A percentile compares a stretch with the other conserved stretches of the same genome.
Conservation (phyloP, 1,140 invertebrate species). For the Calycopis cecrops region DNA sequence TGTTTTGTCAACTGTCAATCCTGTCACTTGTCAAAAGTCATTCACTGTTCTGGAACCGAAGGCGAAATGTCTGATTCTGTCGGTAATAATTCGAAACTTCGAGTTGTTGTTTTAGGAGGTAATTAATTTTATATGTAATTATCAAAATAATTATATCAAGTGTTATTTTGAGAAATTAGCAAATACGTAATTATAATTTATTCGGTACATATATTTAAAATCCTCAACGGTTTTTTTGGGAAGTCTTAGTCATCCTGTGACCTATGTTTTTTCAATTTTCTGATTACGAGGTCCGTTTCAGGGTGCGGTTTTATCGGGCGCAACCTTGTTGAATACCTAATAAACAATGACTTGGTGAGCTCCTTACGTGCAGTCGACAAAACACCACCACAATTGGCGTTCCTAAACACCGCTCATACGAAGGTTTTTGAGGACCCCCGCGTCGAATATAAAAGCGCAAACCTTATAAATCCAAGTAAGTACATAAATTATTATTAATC, state of each 20-base stretch:
- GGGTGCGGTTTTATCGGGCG: constrained; percentile 95
- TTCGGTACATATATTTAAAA: constrained; percentile 28
- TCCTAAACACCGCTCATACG: constrained; percentile 86
- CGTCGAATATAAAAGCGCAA: constrained; percentile 93
- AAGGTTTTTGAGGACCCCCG: constrained; percentile 80
- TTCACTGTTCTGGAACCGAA: constrained; percentile 47
- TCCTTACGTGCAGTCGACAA: constrained; percentile 91
- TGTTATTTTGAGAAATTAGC: too few relatives aligned
- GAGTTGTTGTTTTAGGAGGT: constrained; percentile 67
- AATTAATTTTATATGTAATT: constrained; percentile 26
- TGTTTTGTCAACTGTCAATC: constrained; percentile 6
- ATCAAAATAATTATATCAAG: too few relatives aligned
- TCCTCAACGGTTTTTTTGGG: constrained; percentile 48
- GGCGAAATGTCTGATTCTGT: constrained; percentile 62
- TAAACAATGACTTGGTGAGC: constrained; percentile 85
- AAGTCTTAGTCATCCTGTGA: constrained; percentile 63
- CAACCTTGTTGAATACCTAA: constrained; percentile 88
- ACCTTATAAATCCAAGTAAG: constrained; percentile 91
- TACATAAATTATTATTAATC: constrained; percentile 21
- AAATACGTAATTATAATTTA: too few relatives aligned
- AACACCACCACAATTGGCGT: constrained; percentile 93
- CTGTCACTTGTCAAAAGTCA: constrained; percentile 36
- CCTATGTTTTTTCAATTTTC: constrained; percentile 43
- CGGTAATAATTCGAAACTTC: constrained; percentile 67
- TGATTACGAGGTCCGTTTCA: constrained; percentile 65